Base-by-base conservation (phyloP, 2,797 vertebrate genomes). In the Rhabdomys pumilio region DNA sequence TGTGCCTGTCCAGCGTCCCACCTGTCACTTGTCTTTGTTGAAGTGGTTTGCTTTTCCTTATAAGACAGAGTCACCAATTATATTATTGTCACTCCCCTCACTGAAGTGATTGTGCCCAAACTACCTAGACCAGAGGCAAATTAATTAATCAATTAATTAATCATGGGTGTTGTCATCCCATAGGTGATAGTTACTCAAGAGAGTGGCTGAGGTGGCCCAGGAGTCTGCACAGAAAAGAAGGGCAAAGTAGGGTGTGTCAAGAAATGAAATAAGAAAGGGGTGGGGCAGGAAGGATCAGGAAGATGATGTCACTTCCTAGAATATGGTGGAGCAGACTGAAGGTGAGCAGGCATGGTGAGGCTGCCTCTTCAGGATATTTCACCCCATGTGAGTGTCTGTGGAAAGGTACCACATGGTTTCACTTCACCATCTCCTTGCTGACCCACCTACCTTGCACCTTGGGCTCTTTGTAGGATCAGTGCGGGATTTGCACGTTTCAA, bases 341-440 rank as follows among this genome's bases (percentile, higher is more conserved):
- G 15, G 17, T 24, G 55, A 3, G 7, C 7, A 26, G 76, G 3
- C 0, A 0, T 5, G 5, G 50, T 13, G 12, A 4, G 57, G 19
- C 76, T 15, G 2, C 14, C 20, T 34, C n/a, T 57, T 50, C 10
- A 5, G 15, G 4, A 5, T 34, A 10, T 53, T 59, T 55, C 22
- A 34, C 22, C 76, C 65, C 55, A 4, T 11, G n/a, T 38, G 29
- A 38, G 31, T 38, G 14, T 14, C 6, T 31, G 9, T 17, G 38
- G 59, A 91, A 82, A 90, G 44, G 17, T 55, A n/a, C 7, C 9
- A 19, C 38, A 2, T 34, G 9, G 41, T 83, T 81, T 11, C 53
- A 41, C 9, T 75, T 72, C 47, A 19, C 90, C 47, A 22, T 55
- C 24, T 59, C 29, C 5, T 38, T 13, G n/a, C 17, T 15, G 76